These are phyloP conservation scores for Patella caerulea DNA, from an alignment of 2,888 invertebrate genomes.

Conservation along the genomic window DNA sequence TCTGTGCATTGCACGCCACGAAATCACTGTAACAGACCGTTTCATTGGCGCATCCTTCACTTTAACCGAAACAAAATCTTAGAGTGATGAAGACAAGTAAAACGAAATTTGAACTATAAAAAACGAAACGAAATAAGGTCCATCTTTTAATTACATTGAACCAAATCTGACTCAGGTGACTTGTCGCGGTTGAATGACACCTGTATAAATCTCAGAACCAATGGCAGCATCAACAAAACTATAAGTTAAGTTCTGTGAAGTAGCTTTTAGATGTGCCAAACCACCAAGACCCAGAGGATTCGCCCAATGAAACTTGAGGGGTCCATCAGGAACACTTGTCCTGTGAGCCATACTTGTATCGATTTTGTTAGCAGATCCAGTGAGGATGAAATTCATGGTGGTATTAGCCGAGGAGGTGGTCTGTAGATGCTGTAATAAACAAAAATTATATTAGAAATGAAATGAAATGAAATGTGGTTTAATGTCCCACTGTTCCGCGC, in stretches of 20 bases:
- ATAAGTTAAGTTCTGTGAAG: slow-evolving; percentile 49
- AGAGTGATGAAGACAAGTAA: no score
- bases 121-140: no score
- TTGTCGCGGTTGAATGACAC: slow-evolving; percentile 45
- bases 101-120: no score
- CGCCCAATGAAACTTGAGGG: slow-evolving; percentile 66
- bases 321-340: slow-evolving; percentile 53
- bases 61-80: no score
- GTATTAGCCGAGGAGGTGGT: slow-evolving; percentile 37
- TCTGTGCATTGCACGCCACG: no score
- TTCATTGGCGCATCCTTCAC: no score
- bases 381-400: slow-evolving; percentile 69
- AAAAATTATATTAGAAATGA: background rate
- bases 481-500: no score
- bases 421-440: slow-evolving; percentile 51
- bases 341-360: slow-evolving; percentile 63
- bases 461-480: no score
- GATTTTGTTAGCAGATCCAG: slow-evolving; percentile 70
- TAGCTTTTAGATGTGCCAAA: slow-evolving; percentile 58
- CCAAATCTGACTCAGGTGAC: no score
- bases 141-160: no score
- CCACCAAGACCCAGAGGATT: slow-evolving; percentile 63
- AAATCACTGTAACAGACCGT: no score
- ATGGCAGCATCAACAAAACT: slow-evolving; percentile 49
- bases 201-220: slow-evolving; percentile 45